Percentiles rank a stretch among this genome's conserved stretches.
phyloP scores from a whole-genome alignment of 2,113 vertebrate species.

The Peromyscus maniculatus region DNA sequence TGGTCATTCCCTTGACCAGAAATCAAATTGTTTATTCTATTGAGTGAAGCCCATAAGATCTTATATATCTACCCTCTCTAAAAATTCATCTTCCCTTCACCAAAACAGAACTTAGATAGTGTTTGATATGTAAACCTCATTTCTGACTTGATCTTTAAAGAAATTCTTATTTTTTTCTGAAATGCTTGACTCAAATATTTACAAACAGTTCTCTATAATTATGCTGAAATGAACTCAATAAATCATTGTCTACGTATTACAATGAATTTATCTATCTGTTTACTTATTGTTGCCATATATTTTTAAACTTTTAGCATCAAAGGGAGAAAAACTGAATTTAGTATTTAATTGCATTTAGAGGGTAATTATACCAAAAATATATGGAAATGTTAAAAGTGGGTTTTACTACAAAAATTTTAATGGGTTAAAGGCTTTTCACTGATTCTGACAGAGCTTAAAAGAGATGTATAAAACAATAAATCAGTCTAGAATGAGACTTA shows the following conservation, averaged over 20 bases:
- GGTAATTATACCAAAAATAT: not conserved
- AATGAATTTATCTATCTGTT: not conserved
- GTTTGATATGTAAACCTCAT: not conserved
- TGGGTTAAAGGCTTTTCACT: not conserved
- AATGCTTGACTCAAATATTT: not conserved
- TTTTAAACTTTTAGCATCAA: not conserved
- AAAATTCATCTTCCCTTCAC: not conserved
- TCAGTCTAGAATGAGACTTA: not conserved
- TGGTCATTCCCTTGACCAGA: not conserved
- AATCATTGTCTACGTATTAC: not conserved
- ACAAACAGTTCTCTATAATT: not conserved
- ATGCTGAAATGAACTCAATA: conserved; percentile 12
- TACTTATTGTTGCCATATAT: not conserved
- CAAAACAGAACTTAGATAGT: not conserved
- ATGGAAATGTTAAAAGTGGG: not conserved
- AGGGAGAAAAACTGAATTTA: not conserved
- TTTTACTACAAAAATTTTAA: not conserved
- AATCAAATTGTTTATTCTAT: not conserved
- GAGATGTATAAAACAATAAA: not conserved
- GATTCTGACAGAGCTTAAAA: not conserved
- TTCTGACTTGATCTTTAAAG: not conserved
- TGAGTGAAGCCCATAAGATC: not conserved
- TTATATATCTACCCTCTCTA: not conserved
- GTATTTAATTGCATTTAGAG: not conserved
- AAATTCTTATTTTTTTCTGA: not conserved